These are phyloP conservation scores for Eupithecia abbreviata DNA, from an alignment of 2,888 invertebrate genomes.

Conservation along the genomic window DNA sequence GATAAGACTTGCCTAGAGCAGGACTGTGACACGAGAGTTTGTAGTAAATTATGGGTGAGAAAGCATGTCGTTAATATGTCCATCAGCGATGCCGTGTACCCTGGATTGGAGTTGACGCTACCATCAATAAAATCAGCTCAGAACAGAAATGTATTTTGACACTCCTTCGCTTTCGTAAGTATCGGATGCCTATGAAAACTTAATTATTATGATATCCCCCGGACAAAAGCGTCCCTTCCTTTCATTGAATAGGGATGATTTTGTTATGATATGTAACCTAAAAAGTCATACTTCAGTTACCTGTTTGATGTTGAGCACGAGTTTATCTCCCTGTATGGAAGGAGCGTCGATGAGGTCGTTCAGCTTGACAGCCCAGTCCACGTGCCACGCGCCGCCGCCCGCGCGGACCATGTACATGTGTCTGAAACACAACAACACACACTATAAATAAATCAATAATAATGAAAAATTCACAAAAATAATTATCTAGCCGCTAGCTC, in stretches of 20 bases:
- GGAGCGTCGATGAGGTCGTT: constrained; percentile 89
- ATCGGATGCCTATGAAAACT: background rate
- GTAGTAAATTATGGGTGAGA: too few relatives aligned
- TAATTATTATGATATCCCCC: background rate
- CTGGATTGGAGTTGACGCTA: too few relatives aligned
- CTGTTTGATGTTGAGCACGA: constrained; percentile 89
- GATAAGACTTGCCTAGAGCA: background rate
- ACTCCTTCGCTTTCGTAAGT: background rate
- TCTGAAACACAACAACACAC: constrained; percentile 65
- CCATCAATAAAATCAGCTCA: too few relatives aligned
- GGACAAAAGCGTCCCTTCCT: background rate
- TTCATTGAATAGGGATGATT: background rate
- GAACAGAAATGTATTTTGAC: background rate
- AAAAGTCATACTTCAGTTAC: constrained; percentile 66
- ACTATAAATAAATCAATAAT: background rate
- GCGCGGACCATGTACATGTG: constrained; percentile 89
- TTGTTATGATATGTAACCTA: background rate
- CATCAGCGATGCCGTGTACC: too few relatives aligned
- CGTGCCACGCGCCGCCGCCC: constrained; percentile 88
- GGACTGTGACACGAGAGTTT: too few relatives aligned
- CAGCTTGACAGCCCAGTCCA: constrained; percentile 89
- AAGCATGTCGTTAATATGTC: too few relatives aligned
- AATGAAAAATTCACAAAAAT: background rate
- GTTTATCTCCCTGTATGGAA: constrained; percentile 82
- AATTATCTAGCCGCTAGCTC: background rate